Conservation (phyloP, 2,888 invertebrate species). For the Nephrotoma guestfalica region DNA sequence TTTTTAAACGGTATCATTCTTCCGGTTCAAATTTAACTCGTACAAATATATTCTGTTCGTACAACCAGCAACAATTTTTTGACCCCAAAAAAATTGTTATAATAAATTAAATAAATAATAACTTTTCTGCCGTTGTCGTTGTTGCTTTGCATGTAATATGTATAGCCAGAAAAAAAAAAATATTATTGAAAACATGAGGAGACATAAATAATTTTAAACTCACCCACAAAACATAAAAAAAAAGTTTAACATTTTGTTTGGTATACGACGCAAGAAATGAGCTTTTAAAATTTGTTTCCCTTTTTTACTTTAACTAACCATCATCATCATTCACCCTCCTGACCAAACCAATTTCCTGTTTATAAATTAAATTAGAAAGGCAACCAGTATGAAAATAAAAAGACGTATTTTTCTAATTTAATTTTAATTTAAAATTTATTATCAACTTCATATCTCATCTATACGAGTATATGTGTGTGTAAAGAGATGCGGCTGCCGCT, state of each 20-base stretch:
- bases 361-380: background rate
- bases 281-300: background rate
- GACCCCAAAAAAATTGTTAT: background rate
- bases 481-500: background rate
- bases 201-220: background rate
- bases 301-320: background rate
- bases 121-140: background rate
- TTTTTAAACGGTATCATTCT: background rate
- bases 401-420: background rate
- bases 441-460: background rate
- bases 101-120: background rate
- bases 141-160: background rate
- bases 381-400: background rate
- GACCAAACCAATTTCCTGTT: background rate
- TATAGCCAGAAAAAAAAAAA: background rate
- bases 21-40: background rate
- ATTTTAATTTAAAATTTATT: background rate
- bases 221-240: background rate
- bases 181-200: background rate
- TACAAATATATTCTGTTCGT: background rate
- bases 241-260: background rate
- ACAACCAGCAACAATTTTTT: background rate
- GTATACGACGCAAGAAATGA: background rate
- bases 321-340: background rate
- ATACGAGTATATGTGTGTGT: background rate